Percentiles rank a stretch among this genome's conserved stretches.
Conservation (phyloP, 2,797 vertebrate genomes). For the Enteromius treurensis region DNA sequence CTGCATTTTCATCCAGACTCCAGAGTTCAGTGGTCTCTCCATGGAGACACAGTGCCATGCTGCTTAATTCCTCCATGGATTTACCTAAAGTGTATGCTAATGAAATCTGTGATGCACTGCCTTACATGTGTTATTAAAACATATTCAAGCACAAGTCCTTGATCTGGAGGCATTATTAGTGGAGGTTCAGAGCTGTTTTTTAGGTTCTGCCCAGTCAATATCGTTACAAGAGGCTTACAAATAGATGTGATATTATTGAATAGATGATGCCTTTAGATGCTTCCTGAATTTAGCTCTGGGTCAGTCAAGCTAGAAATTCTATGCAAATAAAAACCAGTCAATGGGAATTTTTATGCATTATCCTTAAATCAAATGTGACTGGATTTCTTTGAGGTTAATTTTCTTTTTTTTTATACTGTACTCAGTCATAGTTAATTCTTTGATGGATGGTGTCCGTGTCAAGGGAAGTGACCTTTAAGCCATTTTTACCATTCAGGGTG, state of each 20-base stretch:
- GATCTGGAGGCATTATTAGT: constrained; percentile 19
- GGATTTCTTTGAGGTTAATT: background rate
- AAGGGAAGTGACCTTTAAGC: constrained; percentile 1
- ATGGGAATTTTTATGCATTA: background rate
- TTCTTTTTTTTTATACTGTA: background rate
- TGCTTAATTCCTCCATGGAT: constrained; percentile 35
- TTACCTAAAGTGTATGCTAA: constrained; percentile 31
- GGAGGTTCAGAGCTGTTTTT: background rate
- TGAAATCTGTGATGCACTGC: constrained; percentile 4
- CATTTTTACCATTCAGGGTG: background rate
- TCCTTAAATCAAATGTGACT: background rate
- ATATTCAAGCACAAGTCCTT: background rate
- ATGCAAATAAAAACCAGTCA: constrained; percentile 7
- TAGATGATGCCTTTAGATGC: background rate
- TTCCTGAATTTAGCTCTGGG: background rate
- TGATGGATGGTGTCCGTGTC: background rate
- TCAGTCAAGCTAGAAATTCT: background rate
- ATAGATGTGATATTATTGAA: background rate
- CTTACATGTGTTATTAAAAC: background rate
- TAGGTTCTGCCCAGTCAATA: background rate
- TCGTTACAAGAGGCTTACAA: background rate
- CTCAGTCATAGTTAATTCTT: background rate
- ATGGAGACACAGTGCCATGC: background rate
- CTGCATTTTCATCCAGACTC: constrained; percentile 21
- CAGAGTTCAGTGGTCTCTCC: constrained; percentile 19